Percentiles rank a stretch among this genome's conserved stretches.
Conservation (phyloP, 2,113 vertebrate genomes). For the Mustela nigripes region DNA sequence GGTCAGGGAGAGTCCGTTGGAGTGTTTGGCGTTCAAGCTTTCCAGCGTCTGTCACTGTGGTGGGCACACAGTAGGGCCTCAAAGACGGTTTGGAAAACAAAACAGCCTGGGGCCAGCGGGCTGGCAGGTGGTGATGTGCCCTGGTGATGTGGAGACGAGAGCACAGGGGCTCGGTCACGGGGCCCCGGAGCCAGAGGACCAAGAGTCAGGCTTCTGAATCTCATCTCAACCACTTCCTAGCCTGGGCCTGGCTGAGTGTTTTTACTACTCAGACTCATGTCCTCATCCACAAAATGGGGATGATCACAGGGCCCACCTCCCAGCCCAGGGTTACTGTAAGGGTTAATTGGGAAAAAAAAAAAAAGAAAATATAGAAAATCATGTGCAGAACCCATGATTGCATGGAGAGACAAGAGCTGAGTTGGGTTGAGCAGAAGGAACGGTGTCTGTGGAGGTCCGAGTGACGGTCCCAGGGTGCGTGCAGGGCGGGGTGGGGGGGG, state of each 20-base stretch:
- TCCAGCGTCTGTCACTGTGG: rapidly evolving
- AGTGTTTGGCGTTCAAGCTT: neutral
- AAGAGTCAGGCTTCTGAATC: neutral
- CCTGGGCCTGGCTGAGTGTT: neutral
- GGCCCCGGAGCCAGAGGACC: neutral
- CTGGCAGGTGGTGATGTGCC: neutral
- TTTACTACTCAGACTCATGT: neutral
- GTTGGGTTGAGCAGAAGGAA: neutral
- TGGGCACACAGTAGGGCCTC: neutral
- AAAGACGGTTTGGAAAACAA: neutral
- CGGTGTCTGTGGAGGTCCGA: neutral
- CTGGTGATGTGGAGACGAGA: too few relatives aligned
- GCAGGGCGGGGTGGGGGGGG: too few relatives aligned
- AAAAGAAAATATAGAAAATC: neutral
- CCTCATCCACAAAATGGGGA: neutral
- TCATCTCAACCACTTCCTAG: neutral
- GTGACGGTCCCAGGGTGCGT: neutral
- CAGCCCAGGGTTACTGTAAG: neutral
- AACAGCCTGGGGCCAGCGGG: neutral
- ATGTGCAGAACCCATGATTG: neutral
- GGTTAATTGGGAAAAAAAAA: neutral
- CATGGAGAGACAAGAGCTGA: neutral
- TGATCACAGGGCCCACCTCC: rapidly evolving
- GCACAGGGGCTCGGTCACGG: neutral
- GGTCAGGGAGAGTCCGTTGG: neutral